These are phyloP conservation scores for Phocoena phocoena DNA, from an alignment of 2,113 vertebrate genomes.

Conservation along the genomic window DNA sequence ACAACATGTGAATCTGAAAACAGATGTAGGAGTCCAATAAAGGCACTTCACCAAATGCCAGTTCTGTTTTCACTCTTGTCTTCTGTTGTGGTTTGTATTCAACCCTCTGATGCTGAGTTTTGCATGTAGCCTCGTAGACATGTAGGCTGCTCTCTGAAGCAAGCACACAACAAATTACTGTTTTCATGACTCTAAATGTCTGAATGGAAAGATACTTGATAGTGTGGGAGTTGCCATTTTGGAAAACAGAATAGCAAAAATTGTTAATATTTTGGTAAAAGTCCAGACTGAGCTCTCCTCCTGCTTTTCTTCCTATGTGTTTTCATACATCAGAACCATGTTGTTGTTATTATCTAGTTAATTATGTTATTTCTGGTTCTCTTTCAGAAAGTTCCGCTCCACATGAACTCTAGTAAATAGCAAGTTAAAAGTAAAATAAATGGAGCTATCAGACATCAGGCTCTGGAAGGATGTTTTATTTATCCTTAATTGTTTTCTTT, in stretches of 20 bases:
- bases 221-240: constrained; percentile 56
- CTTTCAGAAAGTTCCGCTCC: constrained; percentile 24
- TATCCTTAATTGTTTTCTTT: constrained; percentile 36
- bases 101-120: constrained; percentile 6
- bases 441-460: background rate
- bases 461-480: background rate
- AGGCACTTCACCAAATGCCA: background rate
- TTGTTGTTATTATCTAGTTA: constrained; percentile 47
- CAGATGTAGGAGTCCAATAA: background rate
- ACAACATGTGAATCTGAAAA: background rate
- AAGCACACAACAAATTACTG: constrained; percentile 49
- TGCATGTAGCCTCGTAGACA: constrained; percentile 45
- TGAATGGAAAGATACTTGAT: constrained; percentile 66
- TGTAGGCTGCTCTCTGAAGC: constrained; percentile 37
- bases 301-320: constrained; percentile 43
- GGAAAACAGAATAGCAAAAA: constrained; percentile 54
- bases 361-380: constrained; percentile 42
- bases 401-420: constrained; percentile 19
- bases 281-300: constrained; percentile 24
- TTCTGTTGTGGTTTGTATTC: background rate
- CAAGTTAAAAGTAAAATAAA: constrained; percentile 50
- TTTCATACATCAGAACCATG: constrained; percentile 45
- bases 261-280: constrained; percentile 68
- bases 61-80: background rate
- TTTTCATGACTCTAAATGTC: constrained; percentile 48